These are phyloP conservation scores for Aphelocoma coerulescens DNA, from an alignment of 2,113 vertebrate species.

Conservation along the genomic window DNA sequence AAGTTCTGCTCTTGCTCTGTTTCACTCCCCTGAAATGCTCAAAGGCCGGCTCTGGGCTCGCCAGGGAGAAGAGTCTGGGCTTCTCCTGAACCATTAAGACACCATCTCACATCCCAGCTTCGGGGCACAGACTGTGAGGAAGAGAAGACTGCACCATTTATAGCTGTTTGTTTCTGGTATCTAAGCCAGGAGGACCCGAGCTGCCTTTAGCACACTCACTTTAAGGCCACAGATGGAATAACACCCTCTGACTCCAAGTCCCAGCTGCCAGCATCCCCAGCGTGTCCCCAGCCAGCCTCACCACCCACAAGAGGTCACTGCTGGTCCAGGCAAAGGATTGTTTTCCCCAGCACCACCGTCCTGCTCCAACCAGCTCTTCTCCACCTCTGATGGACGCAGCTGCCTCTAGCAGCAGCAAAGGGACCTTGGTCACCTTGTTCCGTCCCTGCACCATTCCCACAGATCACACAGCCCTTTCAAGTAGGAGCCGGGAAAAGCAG, in stretches of 20 bases:
- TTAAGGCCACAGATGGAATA: neutral
- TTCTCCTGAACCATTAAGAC: fast-evolving
- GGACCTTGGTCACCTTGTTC: neutral
- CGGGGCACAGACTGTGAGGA: fast-evolving
- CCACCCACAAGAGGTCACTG: conserved; percentile 39
- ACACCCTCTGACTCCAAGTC: neutral
- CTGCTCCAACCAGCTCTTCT: no score
- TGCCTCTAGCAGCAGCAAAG: neutral
- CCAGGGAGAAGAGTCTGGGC: neutral
- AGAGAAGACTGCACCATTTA: fast-evolving
- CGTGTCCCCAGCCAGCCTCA: neutral
- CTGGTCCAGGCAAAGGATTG: neutral
- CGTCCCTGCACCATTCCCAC: fast-evolving
- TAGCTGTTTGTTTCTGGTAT: fast-evolving
- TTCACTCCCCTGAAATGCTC: fast-evolving
- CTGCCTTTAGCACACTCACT: neutral
- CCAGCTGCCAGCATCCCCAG: neutral
- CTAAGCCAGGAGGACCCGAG: fast-evolving
- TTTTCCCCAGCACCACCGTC: neutral
- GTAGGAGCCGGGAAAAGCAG: neutral
- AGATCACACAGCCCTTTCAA: neutral
- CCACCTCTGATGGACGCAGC: neutral
- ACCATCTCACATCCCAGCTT: neutral
- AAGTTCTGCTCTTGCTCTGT: neutral
- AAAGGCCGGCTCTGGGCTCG: neutral